Conservation (phyloP, 2,888 invertebrate genomes). For the Gymnoscelis rufifasciata region DNA sequence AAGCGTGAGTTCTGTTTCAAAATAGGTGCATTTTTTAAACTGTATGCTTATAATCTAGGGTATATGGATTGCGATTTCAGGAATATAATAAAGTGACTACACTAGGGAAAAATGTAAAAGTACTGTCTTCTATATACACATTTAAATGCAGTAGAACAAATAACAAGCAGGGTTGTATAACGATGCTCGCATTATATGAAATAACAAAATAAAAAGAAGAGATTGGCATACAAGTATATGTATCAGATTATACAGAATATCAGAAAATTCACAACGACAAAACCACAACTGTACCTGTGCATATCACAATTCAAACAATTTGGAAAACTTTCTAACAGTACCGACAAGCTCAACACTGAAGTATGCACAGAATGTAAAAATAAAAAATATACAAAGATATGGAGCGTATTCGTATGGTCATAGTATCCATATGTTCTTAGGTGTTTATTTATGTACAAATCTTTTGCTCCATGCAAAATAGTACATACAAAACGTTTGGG, state of each 20-base stretch:
- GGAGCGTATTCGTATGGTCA: conserved; percentile 54
- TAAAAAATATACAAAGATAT: conserved; percentile 3
- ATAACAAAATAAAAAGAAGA: no score
- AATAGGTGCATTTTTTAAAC: no score
- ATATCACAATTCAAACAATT: neutral
- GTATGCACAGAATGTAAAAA: conserved; percentile 13
- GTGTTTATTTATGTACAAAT: conserved; percentile 43
- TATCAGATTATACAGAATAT: neutral
- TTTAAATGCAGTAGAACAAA: no score
- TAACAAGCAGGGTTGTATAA: no score
- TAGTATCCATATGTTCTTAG: conserved; percentile 26
- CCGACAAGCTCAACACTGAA: conserved; percentile 6
- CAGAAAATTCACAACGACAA: neutral
- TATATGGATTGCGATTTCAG: no score
- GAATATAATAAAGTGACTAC: no score
- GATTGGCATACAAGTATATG: no score
- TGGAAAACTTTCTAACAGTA: neutral
- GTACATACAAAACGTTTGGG: conserved; percentile 82
- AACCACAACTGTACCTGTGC: neutral
- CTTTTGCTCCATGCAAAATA: conserved; percentile 89
- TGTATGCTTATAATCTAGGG: no score
- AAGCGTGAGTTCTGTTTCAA: no score
- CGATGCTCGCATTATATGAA: no score
- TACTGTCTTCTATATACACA: no score
- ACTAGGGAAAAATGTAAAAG: no score